phyloP scores from a whole-genome alignment of 2,888 invertebrate genomes.

The Trissolcus brochymenae region DNA sequence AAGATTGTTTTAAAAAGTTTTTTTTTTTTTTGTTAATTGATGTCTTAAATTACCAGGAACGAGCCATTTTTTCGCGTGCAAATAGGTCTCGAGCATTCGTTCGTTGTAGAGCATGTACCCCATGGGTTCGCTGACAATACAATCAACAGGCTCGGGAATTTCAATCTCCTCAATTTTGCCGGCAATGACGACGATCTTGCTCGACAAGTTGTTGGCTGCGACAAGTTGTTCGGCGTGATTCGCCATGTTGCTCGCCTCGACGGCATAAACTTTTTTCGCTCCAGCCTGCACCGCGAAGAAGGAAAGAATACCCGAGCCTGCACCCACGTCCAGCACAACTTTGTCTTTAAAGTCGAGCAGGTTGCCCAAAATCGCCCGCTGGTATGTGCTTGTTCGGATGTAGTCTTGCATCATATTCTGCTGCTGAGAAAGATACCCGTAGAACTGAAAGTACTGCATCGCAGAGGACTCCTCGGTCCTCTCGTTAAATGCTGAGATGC shows the following conservation, averaged over 20 bases:
- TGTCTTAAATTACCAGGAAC: slow-evolving; percentile 80
- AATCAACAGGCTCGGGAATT: slow-evolving; percentile 95
- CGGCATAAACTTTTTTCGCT: slow-evolving; percentile 96
- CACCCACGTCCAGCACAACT: slow-evolving; percentile 97
- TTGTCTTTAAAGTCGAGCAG: slow-evolving; percentile 94
- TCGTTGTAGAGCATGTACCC: slow-evolving; percentile 99
- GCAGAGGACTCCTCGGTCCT: slow-evolving; percentile 99
- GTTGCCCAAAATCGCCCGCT: slow-evolving; percentile 96
- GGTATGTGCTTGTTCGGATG: slow-evolving; percentile 98
- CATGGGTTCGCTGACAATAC: slow-evolving; percentile 98
- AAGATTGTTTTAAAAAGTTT: not conserved
- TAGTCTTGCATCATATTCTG: slow-evolving; percentile 99
- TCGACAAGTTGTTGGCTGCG: slow-evolving; percentile 90
- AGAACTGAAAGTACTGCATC: slow-evolving; percentile 99
- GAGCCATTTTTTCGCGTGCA: slow-evolving; percentile 99
- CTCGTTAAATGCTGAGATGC: slow-evolving; percentile 92
- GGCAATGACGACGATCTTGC: slow-evolving; percentile 93
- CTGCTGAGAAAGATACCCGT: slow-evolving; percentile 98
- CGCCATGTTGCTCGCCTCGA: slow-evolving; percentile 99
- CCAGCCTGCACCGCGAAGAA: slow-evolving; percentile 99
- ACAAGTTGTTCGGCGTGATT: slow-evolving; percentile 95
- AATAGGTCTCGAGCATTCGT: slow-evolving; percentile 98
- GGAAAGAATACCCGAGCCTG: slow-evolving; percentile 96
- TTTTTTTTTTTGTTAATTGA: not conserved
- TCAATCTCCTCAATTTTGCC: slow-evolving; percentile 99